phyloP scores from a whole-genome alignment of 2,113 vertebrate genomes.

The Clinocottus analis region DNA sequence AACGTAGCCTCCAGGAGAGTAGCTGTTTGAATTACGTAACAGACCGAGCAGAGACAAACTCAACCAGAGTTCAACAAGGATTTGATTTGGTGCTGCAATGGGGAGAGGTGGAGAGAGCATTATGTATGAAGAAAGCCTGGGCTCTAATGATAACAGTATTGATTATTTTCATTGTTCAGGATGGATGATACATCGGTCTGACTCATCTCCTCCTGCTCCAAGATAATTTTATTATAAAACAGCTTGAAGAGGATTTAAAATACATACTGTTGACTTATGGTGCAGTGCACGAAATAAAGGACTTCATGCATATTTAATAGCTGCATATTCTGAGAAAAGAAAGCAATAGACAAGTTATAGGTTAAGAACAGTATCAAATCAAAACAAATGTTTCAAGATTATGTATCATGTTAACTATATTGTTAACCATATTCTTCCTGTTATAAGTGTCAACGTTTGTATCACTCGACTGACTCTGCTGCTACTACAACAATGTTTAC shows the following conservation, averaged over 20 bases:
- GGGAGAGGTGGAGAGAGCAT: background rate
- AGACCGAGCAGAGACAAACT: conserved; percentile 21
- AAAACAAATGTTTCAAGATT: background rate
- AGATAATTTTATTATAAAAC: conserved; percentile 9
- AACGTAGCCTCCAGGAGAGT: conserved; percentile 27
- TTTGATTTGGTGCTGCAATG: conserved; percentile 13
- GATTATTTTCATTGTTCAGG: conserved; percentile 19
- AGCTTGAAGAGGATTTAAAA: background rate
- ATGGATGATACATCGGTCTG: conserved; percentile 8
- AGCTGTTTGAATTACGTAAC: conserved; percentile 50
- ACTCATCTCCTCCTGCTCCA: background rate
- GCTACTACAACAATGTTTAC: background rate
- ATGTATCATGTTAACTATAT: background rate
- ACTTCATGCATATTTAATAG: background rate
- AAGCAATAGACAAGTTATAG: background rate
- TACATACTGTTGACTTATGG: background rate
- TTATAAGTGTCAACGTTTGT: background rate
- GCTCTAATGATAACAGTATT: conserved; percentile 15
- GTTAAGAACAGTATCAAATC: background rate
- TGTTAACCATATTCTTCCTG: background rate
- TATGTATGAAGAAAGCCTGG: conserved; percentile 5
- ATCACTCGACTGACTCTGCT: background rate
- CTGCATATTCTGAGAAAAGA: background rate
- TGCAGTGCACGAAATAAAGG: background rate
- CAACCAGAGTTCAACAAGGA: background rate